Conservation (phyloP, 1,140 invertebrate species). For the Aphelenchoides fujianensis region DNA sequence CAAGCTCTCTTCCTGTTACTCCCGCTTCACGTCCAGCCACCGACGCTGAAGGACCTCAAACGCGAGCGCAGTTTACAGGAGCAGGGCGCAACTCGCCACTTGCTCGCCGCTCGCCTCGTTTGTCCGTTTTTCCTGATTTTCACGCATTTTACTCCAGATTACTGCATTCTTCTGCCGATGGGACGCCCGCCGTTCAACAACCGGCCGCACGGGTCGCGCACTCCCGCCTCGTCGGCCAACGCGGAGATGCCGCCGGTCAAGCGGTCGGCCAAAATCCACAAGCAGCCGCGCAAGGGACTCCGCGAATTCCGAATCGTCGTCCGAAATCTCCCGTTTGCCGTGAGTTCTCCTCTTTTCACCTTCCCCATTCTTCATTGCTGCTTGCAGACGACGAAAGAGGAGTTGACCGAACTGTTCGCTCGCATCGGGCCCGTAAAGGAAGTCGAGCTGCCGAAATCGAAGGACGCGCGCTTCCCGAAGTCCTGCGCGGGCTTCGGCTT, state of each 20-base stretch:
- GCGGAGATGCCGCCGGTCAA: background rate
- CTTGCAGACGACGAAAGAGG: conserved; percentile 51
- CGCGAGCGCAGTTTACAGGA: too few species aligned
- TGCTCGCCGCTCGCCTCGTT: too few species aligned
- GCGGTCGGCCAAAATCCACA: background rate
- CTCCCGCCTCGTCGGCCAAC: too few species aligned
- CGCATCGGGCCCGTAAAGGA: conserved; percentile 36
- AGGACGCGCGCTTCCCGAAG: conserved; percentile 43
- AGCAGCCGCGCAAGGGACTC: conserved; percentile 4
- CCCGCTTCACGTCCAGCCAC: too few species aligned
- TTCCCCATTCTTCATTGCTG: conserved; percentile 27
- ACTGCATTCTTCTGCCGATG: too few species aligned
- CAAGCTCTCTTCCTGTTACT: too few species aligned
- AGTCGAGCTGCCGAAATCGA: conserved; percentile 43
- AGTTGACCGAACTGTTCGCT: conserved; percentile 27
- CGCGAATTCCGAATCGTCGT: conserved; percentile 34
- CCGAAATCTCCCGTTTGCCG: conserved; percentile 48
- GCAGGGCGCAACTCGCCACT: too few species aligned
- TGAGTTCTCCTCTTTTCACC: conserved; percentile 30
- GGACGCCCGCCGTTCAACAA: too few species aligned
- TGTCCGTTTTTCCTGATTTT: too few species aligned
- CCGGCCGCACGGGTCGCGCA: too few species aligned
- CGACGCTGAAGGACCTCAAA: too few species aligned
- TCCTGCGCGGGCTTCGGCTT: conserved; percentile 54
- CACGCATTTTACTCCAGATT: too few species aligned